phyloP scores from a whole-genome alignment of 1,140 invertebrate genomes.

The Eumeta japonica region DNA sequence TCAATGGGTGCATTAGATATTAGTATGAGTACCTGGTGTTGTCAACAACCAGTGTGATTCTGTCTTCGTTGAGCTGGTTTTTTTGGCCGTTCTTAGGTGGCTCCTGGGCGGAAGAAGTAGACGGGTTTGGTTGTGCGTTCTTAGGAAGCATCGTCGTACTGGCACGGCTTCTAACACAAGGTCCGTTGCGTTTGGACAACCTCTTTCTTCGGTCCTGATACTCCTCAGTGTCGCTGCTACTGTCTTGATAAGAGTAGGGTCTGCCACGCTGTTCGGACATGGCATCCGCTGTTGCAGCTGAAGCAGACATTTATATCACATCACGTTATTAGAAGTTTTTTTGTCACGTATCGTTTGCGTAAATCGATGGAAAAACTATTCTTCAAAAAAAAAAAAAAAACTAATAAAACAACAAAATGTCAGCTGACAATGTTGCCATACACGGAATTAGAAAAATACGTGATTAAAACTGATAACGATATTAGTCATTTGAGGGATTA shows the following conservation, averaged over 20 bases:
- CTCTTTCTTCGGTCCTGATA: slow-evolving; percentile 42
- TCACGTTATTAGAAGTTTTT: background rate
- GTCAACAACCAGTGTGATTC: slow-evolving; percentile 90
- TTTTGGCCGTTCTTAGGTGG: slow-evolving; percentile 30
- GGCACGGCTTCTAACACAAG: slow-evolving; percentile 21
- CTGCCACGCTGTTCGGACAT: slow-evolving; percentile 35
- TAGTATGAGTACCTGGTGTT: too few species aligned
- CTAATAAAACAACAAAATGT: background rate
- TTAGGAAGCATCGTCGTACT: slow-evolving; percentile 28
- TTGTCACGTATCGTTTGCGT: background rate
- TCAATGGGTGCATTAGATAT: too few species aligned
- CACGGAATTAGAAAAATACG: background rate
- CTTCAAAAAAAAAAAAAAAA: background rate
- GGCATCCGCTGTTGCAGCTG: slow-evolving; percentile 21
- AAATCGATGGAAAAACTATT: background rate
- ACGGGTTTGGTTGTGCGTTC: slow-evolving; percentile 29
- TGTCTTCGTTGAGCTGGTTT: slow-evolving; percentile 62
- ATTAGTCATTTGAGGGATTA: too few species aligned
- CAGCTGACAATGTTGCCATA: background rate
- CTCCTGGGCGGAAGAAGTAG: slow-evolving; percentile 38
- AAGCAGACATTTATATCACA: slow-evolving; percentile 13
- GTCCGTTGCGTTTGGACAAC: slow-evolving; percentile 39
- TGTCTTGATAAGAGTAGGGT: slow-evolving; percentile 42
- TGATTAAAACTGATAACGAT: too few species aligned
- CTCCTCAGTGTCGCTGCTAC: slow-evolving; percentile 48